Evolutionary conservation across 2,888 invertebrate genomes (phyloP), one percentile per base, ranked within the genome.

Genomic region (Diploptera punctata): DNA sequence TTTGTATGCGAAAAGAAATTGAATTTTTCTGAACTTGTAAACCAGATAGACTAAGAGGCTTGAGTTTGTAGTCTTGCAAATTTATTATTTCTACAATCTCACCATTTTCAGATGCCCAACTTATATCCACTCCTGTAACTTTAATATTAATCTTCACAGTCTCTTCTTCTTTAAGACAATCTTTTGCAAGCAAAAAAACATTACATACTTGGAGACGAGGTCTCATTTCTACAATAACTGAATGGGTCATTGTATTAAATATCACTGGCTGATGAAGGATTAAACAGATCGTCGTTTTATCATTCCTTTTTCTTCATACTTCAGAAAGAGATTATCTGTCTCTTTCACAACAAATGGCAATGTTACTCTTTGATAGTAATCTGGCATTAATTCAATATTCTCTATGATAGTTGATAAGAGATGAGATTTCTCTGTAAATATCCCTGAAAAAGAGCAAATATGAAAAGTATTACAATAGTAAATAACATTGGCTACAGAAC

Each of bases 391-490:
- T 84, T 95, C 91, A 76, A 99, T 89, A 81, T 99, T 99, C 81
- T 90, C 89, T 68, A 99, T 98, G 69, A 98, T 95, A 7, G 92
- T 92, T 60, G 92, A 89, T 13, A 99, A 86, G 71, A 98, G 84
- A 82, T 98, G 97, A 0, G 97, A 92, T 79, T 92, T 92, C 81
- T 97, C 96, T 16, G 91, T 90, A 83, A 89, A 89, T 78, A 93
- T 93, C 33, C 97, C 92, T 83, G 82, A 52, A 52, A 52, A 2
- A 21, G 13, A 21, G 24, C 18, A 10, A 47, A 4, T 47, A 47
- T 47, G 3, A n/a, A 5, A 7, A 47, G 18, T 47, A 47, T 7
- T 10, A 47, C 19, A n/a, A 18, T 9, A 29, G 10, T 2, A 18
- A 47, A 31, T 2, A n/a, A n/a, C n/a, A n/a, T n/a, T n/a, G n/a